Conservation (phyloP, 2,113 vertebrate genomes). For the Osmerus mordax region DNA sequence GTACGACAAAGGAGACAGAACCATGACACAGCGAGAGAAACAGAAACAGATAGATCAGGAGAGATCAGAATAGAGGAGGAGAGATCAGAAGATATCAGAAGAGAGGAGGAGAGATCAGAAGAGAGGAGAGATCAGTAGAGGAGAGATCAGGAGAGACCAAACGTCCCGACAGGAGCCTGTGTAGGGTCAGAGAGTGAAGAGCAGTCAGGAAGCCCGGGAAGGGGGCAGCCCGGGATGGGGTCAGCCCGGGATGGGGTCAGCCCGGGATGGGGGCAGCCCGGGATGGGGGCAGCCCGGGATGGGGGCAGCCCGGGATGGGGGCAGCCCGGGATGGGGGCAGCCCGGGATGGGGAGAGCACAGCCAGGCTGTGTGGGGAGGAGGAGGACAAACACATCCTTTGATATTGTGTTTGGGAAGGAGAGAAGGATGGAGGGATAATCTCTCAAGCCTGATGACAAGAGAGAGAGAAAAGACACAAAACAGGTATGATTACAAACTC, state of each 20-base stretch:
- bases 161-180: slow-evolving; percentile 63
- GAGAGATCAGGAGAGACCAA: slow-evolving; percentile 45
- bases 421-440: slow-evolving; percentile 74
- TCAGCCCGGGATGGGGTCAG: slow-evolving; percentile 58
- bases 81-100: slow-evolving; percentile 11
- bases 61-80: slow-evolving; percentile 8
- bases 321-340: slow-evolving; percentile 67
- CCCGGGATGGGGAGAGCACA: slow-evolving; percentile 52
- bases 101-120: slow-evolving; percentile 19
- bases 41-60: not conserved
- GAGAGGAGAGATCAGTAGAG: not conserved
- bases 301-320: slow-evolving; percentile 39
- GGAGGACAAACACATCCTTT: slow-evolving; percentile 79
- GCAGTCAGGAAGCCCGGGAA: slow-evolving; percentile 58
- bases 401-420: slow-evolving; percentile 70
- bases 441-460: slow-evolving; percentile 85
- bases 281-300: slow-evolving; percentile 63
- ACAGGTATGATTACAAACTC: not conserved
- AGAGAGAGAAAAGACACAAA: slow-evolving; percentile 66
- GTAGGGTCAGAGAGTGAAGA: slow-evolving; percentile 55
- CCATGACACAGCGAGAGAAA: slow-evolving; percentile 17
- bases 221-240: slow-evolving; percentile 65
- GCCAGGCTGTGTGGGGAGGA: slow-evolving; percentile 66
- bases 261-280: slow-evolving; percentile 53
- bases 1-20: slow-evolving; percentile 26